Evolutionary conservation across 1,140 invertebrate genomes (phyloP).

Genomic region (Pseudomyrmex pallidus): DNA sequence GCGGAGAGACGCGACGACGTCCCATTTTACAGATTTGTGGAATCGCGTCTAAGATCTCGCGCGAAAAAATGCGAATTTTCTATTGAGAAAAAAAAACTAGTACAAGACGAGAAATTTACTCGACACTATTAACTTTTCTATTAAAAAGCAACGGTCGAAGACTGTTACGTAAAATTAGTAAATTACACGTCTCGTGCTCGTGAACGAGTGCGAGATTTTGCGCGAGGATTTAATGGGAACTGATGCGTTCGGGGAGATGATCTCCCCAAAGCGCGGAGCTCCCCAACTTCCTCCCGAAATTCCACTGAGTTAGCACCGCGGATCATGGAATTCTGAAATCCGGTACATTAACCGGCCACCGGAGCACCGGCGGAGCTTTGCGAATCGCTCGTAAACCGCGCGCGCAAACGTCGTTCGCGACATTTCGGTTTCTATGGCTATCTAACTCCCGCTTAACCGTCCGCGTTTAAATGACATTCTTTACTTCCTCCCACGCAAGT

Average conservation of each 20-base stretch:
- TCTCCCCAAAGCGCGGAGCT: background rate
- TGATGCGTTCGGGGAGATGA: conserved; percentile 1
- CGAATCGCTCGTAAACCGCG: conserved; percentile 75
- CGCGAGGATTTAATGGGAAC: background rate
- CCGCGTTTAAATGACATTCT: conserved; percentile 72
- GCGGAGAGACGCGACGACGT: background rate
- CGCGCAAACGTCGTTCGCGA: conserved; percentile 69
- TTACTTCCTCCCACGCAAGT: conserved; percentile 59
- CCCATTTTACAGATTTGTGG: background rate
- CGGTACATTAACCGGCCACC: conserved; percentile 73
- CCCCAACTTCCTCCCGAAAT: conserved; percentile 37
- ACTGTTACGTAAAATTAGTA: background rate
- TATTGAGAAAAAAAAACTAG: background rate
- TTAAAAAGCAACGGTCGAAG: background rate
- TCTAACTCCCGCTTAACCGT: conserved; percentile 72
- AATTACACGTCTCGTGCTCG: background rate
- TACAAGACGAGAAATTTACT: background rate
- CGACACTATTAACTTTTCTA: background rate
- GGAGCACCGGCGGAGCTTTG: conserved; percentile 58
- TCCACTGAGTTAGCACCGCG: conserved; percentile 54
- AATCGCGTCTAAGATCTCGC: background rate
- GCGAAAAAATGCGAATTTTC: background rate
- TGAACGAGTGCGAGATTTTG: background rate
- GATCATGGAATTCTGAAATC: conserved; percentile 72
- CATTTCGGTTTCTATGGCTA: conserved; percentile 56